Evolutionary conservation across 2,888 invertebrate genomes (phyloP).

Genomic region (Meiosimyza decipiens): DNA sequence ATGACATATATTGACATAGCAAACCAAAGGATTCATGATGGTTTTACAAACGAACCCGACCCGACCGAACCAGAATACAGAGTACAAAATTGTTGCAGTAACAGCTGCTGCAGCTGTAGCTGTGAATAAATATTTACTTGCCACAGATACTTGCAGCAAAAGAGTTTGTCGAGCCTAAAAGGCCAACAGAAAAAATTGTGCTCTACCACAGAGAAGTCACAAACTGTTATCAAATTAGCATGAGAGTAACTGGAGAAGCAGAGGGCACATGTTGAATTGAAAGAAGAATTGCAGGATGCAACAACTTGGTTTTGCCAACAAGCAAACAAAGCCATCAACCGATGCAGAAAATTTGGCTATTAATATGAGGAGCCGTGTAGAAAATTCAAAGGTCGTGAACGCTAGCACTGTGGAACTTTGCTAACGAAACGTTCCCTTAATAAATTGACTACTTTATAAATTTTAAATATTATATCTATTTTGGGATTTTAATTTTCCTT

Average conservation of each 20-base stretch:
- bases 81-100: neutral
- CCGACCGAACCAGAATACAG: neutral
- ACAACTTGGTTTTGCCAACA: too few relatives aligned
- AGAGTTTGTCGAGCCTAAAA: neutral
- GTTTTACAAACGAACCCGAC: constrained; percentile 19
- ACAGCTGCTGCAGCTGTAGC: neutral
- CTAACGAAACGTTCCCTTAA: too few relatives aligned
- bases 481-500: too few relatives aligned
- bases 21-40: constrained; percentile 21
- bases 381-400: too few relatives aligned
- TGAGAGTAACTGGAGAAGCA: constrained; percentile 5
- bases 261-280: neutral
- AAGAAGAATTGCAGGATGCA: too few relatives aligned
- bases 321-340: too few relatives aligned
- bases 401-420: too few relatives aligned
- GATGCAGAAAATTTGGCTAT: too few relatives aligned
- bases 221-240: constrained; percentile 24
- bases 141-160: constrained; percentile 15
- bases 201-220: constrained; percentile 19
- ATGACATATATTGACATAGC: constrained; percentile 22
- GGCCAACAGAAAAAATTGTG: too few relatives aligned
- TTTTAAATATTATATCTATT: too few relatives aligned
- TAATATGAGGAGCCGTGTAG: too few relatives aligned
- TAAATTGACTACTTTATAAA: too few relatives aligned
- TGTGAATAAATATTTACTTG: constrained; percentile 21